Conservation (phyloP, 1,140 invertebrate species). For the Heliconius nattereri region DNA sequence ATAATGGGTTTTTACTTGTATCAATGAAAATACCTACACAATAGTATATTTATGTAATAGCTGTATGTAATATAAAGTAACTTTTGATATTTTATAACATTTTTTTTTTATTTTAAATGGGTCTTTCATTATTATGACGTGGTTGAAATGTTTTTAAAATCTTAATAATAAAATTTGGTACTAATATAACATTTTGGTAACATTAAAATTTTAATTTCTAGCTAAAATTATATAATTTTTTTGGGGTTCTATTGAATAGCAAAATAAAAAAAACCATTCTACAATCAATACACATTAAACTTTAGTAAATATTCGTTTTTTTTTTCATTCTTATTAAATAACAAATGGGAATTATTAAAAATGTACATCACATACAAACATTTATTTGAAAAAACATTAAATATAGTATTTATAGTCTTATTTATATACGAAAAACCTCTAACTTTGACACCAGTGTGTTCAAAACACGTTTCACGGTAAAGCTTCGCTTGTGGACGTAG, state of each 20-base stretch:
- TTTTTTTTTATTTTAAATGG: neutral
- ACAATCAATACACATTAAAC: constrained; percentile 20
- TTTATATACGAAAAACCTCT: constrained; percentile 23
- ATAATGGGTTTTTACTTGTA: neutral
- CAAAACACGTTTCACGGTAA: constrained; percentile 54
- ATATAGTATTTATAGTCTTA: constrained; percentile 35
- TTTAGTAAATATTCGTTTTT: constrained; percentile 20
- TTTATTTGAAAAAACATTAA: constrained; percentile 51
- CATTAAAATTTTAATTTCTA: neutral
- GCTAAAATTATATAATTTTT: too few relatives aligned
- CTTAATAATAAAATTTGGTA: too few relatives aligned
- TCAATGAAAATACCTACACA: neutral
- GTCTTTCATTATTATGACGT: neutral
- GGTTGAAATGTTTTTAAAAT: too few relatives aligned
- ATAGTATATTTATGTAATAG: neutral
- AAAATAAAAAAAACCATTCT: neutral
- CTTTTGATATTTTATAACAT: constrained; percentile 3
- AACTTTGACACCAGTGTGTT: constrained; percentile 60
- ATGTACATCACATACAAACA: constrained; percentile 50
- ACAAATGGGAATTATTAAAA: constrained; percentile 42
- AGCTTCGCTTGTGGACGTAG: constrained; percentile 60
- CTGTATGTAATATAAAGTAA: neutral
- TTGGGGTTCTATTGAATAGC: neutral
- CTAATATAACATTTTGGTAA: neutral
- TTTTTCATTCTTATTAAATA: neutral